Base-by-base conservation (phyloP, 2,888 invertebrate genomes). In the Amblyjoppa proteus region DNA sequence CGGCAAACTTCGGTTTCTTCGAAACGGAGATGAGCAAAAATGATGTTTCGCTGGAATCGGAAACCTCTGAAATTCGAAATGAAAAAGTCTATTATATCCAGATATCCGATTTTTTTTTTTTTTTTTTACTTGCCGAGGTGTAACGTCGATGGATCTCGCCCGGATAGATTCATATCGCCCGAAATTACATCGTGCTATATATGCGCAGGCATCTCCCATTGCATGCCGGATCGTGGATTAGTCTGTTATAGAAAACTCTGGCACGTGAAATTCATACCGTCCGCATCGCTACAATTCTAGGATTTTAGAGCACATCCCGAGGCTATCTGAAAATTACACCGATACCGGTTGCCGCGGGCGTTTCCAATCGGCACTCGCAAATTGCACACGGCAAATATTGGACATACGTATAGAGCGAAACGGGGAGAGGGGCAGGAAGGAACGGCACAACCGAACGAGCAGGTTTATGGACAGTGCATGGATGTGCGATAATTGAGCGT, bases 251-350 rank as follows among this genome's bases (percentile, higher is more conserved):
- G 78, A 78, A 78, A 78, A 69, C 69, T 7, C 31, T 49, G 78
- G 20, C 11, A 34, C 56, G 69, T 41, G 56, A 78, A 69, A 45
- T 58, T 16, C 25, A 11, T 38, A 41, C 28, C 38, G 38, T 25
- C 34, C n/a, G 31, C 56, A 73, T 20, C 11, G 41, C 45, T 69
- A 45, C 53, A 77, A 78, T 69, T 58, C 58, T 20, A 20, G 64
- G 64, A 34, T 75, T 49, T 75, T 45, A 56, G 45, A 69, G 45
- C 45, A 25, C 13, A 56, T 56, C 77, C 69, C 20, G n/a, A n/a
- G 69, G 74, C 69, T 79, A 75, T 84, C 58, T 77, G 78, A 82
- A 82, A 82, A 87, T 84, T 87, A 84, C 84, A 84, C 61, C 51
- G 64, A 61, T 34, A 38, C 68, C 82, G 41, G 13, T 16, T 49